Conservation (phyloP, 2,797 vertebrate species). For the Takifugu ocellatus region DNA sequence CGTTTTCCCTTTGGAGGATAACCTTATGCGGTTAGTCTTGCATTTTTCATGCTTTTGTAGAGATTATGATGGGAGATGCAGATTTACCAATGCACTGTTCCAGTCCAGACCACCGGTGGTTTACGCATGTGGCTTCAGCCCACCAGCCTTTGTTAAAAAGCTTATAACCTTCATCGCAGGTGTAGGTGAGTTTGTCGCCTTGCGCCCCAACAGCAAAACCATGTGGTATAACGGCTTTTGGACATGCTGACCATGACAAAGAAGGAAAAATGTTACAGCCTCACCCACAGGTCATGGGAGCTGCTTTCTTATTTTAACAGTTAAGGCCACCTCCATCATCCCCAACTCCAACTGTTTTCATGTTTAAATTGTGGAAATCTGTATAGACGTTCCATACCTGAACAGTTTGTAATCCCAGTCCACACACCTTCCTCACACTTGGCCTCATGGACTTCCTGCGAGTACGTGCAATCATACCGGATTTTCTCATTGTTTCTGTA, state of each 20-base stretch:
- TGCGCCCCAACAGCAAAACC: slow-evolving; percentile 26
- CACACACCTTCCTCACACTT: no score
- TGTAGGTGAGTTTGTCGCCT: slow-evolving; percentile 18
- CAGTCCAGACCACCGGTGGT: neutral
- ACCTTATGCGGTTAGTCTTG: neutral
- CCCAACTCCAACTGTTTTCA: no score
- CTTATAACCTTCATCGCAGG: slow-evolving; percentile 45
- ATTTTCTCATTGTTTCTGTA: no score
- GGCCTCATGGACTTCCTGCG: no score
- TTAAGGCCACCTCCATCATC: no score
- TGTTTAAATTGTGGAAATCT: no score
- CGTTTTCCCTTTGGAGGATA: slow-evolving; percentile 13
- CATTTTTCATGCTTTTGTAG: neutral
- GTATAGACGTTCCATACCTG: no score
- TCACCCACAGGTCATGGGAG: no score
- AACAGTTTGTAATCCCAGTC: no score
- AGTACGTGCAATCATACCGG: no score
- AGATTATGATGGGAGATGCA: no score
- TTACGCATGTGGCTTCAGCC: slow-evolving; percentile 37
- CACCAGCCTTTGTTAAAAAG: slow-evolving; percentile 45
- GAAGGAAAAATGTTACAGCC: neutral
- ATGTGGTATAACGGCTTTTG: rapidly evolving
- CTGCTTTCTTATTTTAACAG: no score
- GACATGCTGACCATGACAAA: neutral
- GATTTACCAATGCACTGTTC: slow-evolving; percentile 55